Conservation (phyloP, 35 echinoderm and acorn worm species). For the Diadema setosum region DNA sequence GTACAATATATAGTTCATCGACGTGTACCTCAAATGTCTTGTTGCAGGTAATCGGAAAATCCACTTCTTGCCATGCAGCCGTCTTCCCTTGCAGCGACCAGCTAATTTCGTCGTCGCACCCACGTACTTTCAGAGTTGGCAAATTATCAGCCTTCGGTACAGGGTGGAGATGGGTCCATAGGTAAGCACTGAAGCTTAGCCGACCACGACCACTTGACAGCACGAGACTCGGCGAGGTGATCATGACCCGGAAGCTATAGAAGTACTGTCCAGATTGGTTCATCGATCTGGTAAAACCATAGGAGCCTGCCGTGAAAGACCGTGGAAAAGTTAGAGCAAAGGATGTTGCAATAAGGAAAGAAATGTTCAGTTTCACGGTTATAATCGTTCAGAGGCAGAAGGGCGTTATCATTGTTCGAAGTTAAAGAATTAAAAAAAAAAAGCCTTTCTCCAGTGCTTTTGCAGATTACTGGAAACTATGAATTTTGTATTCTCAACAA, state of each 20-base stretch:
- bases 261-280: neutral
- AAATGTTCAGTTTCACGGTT: too few relatives aligned
- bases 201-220: slow-evolving; percentile 4
- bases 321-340: too few relatives aligned
- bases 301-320: neutral
- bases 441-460: too few relatives aligned
- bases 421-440: too few relatives aligned
- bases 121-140: neutral
- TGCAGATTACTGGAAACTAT: too few relatives aligned
- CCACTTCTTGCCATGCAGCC: neutral
- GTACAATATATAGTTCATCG: too few relatives aligned
- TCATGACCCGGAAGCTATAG: slow-evolving; percentile 13
- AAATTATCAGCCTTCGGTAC: neutral
- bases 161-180: neutral
- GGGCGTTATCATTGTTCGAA: too few relatives aligned
- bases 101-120: neutral
- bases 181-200: neutral
- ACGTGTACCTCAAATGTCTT: neutral
- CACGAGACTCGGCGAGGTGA: neutral
- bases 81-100: neutral
- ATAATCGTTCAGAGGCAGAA: too few relatives aligned
- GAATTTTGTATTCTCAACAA: too few relatives aligned
- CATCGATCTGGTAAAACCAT: neutral
- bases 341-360: too few relatives aligned
- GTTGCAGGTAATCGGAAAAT: neutral